Evolutionary conservation across 1,140 invertebrate species (phyloP), one percentile per base, ranked within the genome.

Genomic region (Zeugodacus cucurbitae): DNA sequence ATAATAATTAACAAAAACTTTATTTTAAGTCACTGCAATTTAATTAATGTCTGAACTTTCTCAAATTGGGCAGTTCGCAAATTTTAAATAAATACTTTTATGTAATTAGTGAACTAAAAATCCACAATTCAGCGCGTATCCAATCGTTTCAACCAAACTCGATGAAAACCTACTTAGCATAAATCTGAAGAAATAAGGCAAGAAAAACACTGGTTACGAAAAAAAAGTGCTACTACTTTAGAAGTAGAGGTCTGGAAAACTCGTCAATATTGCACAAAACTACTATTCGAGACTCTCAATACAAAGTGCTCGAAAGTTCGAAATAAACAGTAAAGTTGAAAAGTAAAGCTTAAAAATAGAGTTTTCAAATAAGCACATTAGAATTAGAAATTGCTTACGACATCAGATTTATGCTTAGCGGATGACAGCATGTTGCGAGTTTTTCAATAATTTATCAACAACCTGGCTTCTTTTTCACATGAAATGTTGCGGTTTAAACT

Each of bases 211-310:
- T 82, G 74, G 41, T 82, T 74, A 54, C n/a, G 4, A 26, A 48
- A 29, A 14, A 26, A 2, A 48, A 82, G 22, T 48, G 41, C 41
- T 6, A 10, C 74, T 82, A 82, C 41, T 82, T 78, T 82, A 82
- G 8, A 82, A 82, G 74, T 82, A 82, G 74, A 10, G n/a, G 14
- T 82, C 48, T 48, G 20, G 11, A 82, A 44, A 82, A 82, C 41
- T 82, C 74, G 17, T 74, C 70, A 74, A 37, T 82, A 82, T 82
- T 82, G 74, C 74, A 82, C 74, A 82, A 48, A 48, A 48, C 37
- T 82, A 82, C 41, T n/a, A 54, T 48, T 82, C 44, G 74, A 26
- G 2, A 82, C 41, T 44, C 29, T 82, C 5, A 48, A 82, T 26
- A 48, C 10, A 82, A 82, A 54, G 22, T n/a, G 44, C 22, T 17